Evolutionary conservation across 1,140 invertebrate genomes (phyloP).

Genomic region (Pseudomyrmex sp.): DNA sequence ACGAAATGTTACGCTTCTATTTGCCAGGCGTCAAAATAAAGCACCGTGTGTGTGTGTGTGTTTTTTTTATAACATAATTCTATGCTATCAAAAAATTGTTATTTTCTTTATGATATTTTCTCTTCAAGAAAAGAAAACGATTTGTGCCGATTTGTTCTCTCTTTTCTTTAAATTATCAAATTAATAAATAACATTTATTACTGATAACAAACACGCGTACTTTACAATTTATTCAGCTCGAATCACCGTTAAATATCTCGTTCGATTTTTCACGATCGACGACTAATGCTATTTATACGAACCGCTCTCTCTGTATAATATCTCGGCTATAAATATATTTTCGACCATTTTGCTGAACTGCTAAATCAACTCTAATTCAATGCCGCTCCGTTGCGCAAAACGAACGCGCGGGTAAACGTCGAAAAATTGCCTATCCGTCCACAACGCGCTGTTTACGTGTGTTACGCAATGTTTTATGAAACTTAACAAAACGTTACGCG

Average conservation of each 20-base stretch:
- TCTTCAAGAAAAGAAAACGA: too few relatives aligned
- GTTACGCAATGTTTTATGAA: not conserved
- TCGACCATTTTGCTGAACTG: not conserved
- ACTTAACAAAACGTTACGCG: conserved; percentile 1
- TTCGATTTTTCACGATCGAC: not conserved
- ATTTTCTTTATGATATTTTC: too few relatives aligned
- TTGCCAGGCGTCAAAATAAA: not conserved
- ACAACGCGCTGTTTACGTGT: not conserved
- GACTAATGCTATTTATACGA: not conserved
- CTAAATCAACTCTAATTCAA: too few relatives aligned
- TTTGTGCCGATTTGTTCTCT: not conserved
- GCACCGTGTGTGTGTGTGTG: too few relatives aligned
- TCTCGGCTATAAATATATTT: not conserved
- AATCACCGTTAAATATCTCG: not conserved
- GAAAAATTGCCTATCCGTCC: not conserved
- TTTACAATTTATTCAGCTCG: not conserved
- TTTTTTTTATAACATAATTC: not conserved
- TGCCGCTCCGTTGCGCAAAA: not conserved
- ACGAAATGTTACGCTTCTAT: conserved; percentile 3
- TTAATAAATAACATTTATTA: not conserved
- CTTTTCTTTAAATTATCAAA: not conserved
- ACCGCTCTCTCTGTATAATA: not conserved
- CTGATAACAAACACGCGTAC: not conserved
- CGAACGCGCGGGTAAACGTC: not conserved
- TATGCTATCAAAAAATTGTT: too few relatives aligned